Conservation (phyloP, 2,797 vertebrate species). For the Serranus cabrilla region DNA sequence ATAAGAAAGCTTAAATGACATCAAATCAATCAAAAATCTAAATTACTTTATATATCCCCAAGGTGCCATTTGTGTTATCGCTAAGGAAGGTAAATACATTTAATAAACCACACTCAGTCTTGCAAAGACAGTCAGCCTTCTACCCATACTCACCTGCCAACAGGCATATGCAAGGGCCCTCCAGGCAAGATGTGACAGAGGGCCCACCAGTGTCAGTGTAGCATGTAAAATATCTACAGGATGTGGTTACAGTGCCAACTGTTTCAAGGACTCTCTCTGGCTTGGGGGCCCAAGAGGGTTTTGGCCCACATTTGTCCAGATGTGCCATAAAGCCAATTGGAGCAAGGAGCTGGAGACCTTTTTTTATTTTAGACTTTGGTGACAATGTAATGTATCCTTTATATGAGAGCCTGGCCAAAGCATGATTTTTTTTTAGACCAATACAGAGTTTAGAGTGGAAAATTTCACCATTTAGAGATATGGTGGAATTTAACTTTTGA, state of each 20-base stretch:
- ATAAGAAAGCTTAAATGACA: background rate
- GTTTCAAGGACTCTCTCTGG: constrained; percentile 1
- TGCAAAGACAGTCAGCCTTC: background rate
- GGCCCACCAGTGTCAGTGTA: background rate
- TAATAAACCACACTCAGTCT: background rate
- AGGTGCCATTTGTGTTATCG: background rate
- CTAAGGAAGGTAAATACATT: background rate
- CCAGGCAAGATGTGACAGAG: constrained; percentile 24
- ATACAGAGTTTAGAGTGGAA: too few relatives aligned
- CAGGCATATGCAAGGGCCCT: constrained; percentile 25
- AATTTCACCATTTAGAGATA: too few relatives aligned
- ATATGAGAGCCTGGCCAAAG: too few relatives aligned
- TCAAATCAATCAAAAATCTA: too few relatives aligned
- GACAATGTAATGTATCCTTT: background rate
- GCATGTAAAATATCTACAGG: background rate
- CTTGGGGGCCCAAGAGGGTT: constrained; percentile 7
- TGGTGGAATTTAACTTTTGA: too few relatives aligned
- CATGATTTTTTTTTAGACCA: too few relatives aligned
- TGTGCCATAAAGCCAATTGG: constrained; percentile 24
- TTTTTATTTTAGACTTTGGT: constrained; percentile 6
- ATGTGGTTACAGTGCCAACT: constrained; percentile 1
- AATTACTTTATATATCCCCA: too few relatives aligned
- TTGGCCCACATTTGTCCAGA: constrained; percentile 16
- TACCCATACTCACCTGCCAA: constrained; percentile 6
- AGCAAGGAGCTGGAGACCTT: constrained; percentile 17